Base-by-base conservation (phyloP, 2,113 vertebrate genomes). In the Rutilus rutilus region DNA sequence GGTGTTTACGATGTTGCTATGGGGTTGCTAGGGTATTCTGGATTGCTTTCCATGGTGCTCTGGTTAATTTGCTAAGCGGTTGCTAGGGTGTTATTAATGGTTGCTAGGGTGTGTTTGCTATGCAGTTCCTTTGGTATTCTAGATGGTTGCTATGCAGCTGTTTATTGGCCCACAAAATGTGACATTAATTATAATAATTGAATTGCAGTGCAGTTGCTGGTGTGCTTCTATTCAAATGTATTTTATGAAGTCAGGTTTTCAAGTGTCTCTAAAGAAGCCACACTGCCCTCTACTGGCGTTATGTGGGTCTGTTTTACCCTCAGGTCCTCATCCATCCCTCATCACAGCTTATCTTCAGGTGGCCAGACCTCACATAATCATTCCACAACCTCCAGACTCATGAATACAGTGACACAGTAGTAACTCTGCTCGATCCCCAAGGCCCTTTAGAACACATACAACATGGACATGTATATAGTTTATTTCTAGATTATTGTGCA, bases 291-390 rank as follows among this genome's bases (percentile, higher is more conserved):
- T 47, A 42, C 42, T 75, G 71, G 71, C 1, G 23, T 27, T 50
- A 3, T 27, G n/a, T 17, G 25, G n/a, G n/a, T 47, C n/a, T 60
- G 21, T 7, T 42, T 60, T 25, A 7, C 42, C 23, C n/a, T 45
- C 21, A 25, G 15, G 42, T 45, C 42, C 39, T 75, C n/a, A 15
- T 47, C 12, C 2, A 4, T 39, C 54, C 11, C 6, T 42, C 42
- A 73, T 3, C 69, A 45, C 19, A 30, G 9, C 14, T 80, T 80
- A 64, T 47, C 78, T 80, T 64, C 78, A 60, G 54, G 11, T 79
- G 33, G 42, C 11, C 54, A 21, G 57, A 79, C 36, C 33, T 79
- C 77, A 45, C 77, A 62, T 25, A 17, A 62, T 79, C 36, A 17
- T 45, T 45, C 74, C 54, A 25, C 6, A 36, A 39, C 76, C 76